Evolutionary conservation across 2,113 vertebrate species (phyloP).

Genomic region (Redunca redunca): DNA sequence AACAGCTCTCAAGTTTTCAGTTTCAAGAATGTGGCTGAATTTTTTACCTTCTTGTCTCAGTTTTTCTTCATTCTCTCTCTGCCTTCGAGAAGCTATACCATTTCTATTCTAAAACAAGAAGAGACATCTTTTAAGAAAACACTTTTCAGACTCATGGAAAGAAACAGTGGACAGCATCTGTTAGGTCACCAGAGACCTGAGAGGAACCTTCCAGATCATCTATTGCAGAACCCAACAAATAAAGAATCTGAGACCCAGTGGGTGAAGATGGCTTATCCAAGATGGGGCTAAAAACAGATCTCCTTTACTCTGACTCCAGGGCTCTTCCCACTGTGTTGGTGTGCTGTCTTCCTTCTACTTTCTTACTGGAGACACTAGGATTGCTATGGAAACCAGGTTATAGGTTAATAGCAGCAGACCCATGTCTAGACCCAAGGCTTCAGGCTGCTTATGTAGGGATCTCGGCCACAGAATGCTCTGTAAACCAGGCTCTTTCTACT

Average conservation of each 20-base stretch:
- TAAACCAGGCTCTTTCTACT: background rate
- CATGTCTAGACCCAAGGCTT: background rate
- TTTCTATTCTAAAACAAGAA: slow-evolving; percentile 27
- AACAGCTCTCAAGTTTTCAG: background rate
- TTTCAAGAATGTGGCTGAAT: background rate
- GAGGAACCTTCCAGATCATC: background rate
- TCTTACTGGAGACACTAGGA: background rate
- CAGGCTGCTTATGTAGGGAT: background rate
- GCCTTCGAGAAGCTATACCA: background rate
- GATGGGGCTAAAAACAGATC: background rate
- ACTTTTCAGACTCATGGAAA: slow-evolving; percentile 11
- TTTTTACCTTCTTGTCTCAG: background rate
- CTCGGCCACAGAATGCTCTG: background rate
- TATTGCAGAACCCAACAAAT: background rate
- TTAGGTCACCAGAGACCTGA: background rate
- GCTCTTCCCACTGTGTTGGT: background rate
- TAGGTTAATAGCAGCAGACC: background rate
- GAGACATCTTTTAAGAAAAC: slow-evolving; percentile 13
- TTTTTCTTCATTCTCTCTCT: background rate
- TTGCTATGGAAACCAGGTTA: background rate
- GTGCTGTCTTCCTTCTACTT: background rate
- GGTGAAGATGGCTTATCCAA: background rate
- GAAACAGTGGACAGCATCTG: background rate
- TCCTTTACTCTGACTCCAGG: background rate
- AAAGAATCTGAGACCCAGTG: background rate